Evolutionary conservation across 2,113 vertebrate genomes (phyloP), one percentile per base, ranked within the genome.

Genomic region (Reinhardtius hippoglossoides): DNA sequence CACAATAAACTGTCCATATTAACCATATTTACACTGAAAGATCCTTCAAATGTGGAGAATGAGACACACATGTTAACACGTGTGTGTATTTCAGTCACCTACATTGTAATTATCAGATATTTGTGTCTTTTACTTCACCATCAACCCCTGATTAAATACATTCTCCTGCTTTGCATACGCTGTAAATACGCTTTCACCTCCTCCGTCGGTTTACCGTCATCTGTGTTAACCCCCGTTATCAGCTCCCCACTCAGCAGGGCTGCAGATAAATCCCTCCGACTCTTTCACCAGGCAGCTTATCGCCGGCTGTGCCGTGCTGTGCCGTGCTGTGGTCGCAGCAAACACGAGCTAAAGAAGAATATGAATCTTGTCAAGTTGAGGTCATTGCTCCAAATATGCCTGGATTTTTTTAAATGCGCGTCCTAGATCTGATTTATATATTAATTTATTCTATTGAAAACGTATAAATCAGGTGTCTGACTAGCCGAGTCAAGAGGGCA

Each of bases 241-340:
- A 63, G 78, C 72, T 37, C 62, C 2, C 0, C 83, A 76, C 78
- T 81, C 82, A 58, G 74, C 67, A 16, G 64, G 16, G 71, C 77
- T 5, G 6, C 78, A 67, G 76, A 87, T 84, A 88, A 82, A 83
- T 70, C 83, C 80, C 69, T 56, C 52, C 0, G 26, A 85, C 37
- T 74, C 67, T 75, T 48, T 50, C 62, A 59, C 58, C 62, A 4
- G 3, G 71, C 83, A 60, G 78, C 83, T 84, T 76, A 80, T 89
- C 81, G 2, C 73, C 59, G 9, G 26, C 68, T 42, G 46, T 12
- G 68, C 77, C 71, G 16, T 12, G 26, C 68, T 42, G 46, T 12
- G 68, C 77, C 71, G 16, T 12, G 60, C n/a, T 76, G 82, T 73
- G 76, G 80, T 35, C 69, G 66, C 76, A 56, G 79, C 73, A 44